Percentiles rank a stretch among this genome's conserved stretches.
Conservation (phyloP, 2,113 vertebrate species). For the Capra hircus region DNA sequence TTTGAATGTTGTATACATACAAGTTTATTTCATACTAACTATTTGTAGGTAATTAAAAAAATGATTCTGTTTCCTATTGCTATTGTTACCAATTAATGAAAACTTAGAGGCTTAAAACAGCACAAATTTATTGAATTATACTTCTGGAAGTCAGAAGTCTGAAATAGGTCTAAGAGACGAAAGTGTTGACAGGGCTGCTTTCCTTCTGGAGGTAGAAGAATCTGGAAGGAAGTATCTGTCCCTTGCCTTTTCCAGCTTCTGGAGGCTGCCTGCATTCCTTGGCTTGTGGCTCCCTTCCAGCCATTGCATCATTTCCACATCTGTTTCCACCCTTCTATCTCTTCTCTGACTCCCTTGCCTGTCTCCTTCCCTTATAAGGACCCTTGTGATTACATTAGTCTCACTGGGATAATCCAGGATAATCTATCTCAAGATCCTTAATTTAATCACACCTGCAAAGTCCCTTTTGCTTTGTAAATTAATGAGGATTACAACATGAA, state of each 20-base stretch:
- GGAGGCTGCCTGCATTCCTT: background rate
- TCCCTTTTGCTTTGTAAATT: background rate
- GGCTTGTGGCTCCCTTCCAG: conserved; percentile 8
- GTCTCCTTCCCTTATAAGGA: background rate
- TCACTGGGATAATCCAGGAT: background rate
- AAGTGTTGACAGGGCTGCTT: background rate
- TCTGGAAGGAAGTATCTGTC: background rate
- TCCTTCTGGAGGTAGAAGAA: background rate
- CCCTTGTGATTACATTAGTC: background rate
- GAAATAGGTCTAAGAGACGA: background rate
- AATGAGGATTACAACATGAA: background rate
- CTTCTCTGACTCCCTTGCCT: background rate
- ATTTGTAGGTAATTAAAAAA: background rate
- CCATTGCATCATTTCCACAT: background rate
- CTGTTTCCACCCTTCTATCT: background rate
- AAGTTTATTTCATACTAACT: background rate
- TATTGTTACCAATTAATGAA: background rate
- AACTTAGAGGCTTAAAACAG: background rate
- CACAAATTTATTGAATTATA: background rate
- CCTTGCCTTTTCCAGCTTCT: background rate
- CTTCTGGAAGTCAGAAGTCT: background rate
- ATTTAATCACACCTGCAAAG: background rate
- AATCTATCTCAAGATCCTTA: background rate
- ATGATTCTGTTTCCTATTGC: background rate
- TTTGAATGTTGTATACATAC: background rate